Base-by-base conservation (phyloP, 2,797 vertebrate genomes). In the Squalus acanthias region DNA sequence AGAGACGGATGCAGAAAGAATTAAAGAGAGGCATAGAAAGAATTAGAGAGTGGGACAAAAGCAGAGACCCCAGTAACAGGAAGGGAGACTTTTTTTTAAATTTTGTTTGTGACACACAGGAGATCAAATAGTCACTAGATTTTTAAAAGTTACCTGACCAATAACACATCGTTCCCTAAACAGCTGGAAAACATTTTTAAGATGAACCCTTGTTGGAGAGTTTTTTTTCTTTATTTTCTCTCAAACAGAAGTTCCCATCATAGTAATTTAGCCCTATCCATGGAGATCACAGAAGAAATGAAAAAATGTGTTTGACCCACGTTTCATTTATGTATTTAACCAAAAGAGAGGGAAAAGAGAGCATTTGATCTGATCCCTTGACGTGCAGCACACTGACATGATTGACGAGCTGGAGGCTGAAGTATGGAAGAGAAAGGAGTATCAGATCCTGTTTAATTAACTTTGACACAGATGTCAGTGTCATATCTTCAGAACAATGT, bases 281-380 rank as follows among this genome's bases (percentile, higher is more conserved):
- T 46, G 20, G 91, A 93, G 91, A 93, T 93, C 91, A 69, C 65
- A 93, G 65, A 46, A 93, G 65, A 69, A 93, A 93, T 93, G 91
- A 93, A 69, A 93, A 69, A 93, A 93, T 93, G 91, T 93, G 91
- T 93, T 69, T 93, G 91, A 93, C 63, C 91, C 91, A 69, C n/a
- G 65, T 69, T 93, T 69, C 20, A n/a, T 69, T 93, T 93, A 93
- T 93, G 91, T 93, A 93, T 69, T 93, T 93, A 46, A 93, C 91
- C 91, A 69, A 93, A 69, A 93, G 63, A 69, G 69, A 93, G 17
- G 65, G 65, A 69, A 93, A 93, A 93, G 17, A 69, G 65, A 69
- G 20, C 12, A 39, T 93, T 93, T 93, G 91, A 93, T 93, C 91
- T 69, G 91, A 69, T 93, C n/a, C 63, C 91, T 69, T 69, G 91